These are phyloP conservation scores for Athrips mouffetella DNA, from an alignment of 2,888 invertebrate species.

Conservation along the genomic window DNA sequence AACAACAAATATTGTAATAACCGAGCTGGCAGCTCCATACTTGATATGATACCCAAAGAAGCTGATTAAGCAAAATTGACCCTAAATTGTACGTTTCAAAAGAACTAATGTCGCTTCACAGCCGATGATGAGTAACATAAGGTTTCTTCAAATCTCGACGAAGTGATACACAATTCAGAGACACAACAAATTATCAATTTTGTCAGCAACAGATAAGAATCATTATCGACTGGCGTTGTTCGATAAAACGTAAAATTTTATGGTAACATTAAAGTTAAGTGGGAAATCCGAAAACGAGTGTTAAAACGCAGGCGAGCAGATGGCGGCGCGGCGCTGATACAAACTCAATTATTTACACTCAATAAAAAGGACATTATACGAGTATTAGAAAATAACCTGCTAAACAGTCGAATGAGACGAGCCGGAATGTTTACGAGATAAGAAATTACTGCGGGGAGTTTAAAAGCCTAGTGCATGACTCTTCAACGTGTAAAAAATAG, in stretches of 20 bases:
- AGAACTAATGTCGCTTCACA: constrained; percentile 44
- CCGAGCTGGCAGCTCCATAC: constrained; percentile 38
- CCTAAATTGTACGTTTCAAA: constrained; percentile 38
- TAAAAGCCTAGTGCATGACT: constrained; percentile 15
- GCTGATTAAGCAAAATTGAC: constrained; percentile 45
- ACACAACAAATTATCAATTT: constrained; percentile 38
- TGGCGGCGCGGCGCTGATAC: constrained; percentile 69
- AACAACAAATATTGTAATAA: constrained; percentile 76
- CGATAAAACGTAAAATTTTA: constrained; percentile 70
- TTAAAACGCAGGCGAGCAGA: constrained; percentile 64
- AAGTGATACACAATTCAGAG: constrained; percentile 50
- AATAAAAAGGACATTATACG: constrained; percentile 76
- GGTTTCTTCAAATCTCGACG: constrained; percentile 52
- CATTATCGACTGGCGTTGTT: constrained; percentile 34
- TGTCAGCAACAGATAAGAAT: constrained; percentile 37
- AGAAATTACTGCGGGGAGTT: constrained; percentile 33
- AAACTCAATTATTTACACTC: constrained; percentile 78
- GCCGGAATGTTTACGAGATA: constrained; percentile 46
- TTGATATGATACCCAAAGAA: constrained; percentile 33
- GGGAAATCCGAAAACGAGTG: constrained; percentile 75
- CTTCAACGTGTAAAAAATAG: too few species aligned
- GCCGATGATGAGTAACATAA: constrained; percentile 44
- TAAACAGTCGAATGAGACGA: constrained; percentile 45
- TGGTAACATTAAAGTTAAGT: constrained; percentile 74
- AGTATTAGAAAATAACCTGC: constrained; percentile 69